Base-by-base conservation (phyloP, 1,140 invertebrate species). In the Euglossa dilemma region DNA sequence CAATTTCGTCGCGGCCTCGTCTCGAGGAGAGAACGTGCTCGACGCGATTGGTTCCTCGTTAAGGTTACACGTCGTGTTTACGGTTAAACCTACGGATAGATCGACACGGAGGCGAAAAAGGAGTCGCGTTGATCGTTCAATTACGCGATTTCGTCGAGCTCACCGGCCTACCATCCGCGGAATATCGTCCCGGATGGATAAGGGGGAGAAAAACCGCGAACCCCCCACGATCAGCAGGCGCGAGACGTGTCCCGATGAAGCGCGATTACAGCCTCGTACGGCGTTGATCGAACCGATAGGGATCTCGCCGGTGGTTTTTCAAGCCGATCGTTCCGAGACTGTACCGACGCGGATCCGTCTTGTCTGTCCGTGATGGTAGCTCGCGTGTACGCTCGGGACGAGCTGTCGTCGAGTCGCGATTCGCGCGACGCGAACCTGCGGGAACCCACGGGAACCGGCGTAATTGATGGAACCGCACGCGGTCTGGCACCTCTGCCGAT, bases 401-500 rank as follows among this genome's bases (percentile, higher is more conserved):
- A 73, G 79, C 70, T 61, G 79, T 75, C 73, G 70, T 83, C 85
- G 76, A 72, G 69, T n/a, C n/a, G n/a, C 75, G 71, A 59, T 72
- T 78, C 20, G 85, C 50, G 23, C 66, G 81, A 66, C 43, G 80
- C 72, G 63, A 81, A 84, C 54, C 69, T 56, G 54, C 54, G 43
- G 69, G 76, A 57, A 74, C 73, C 77, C 28, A 61, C 54, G 43
- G 69, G 76, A 57, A 74, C 73, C 77, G 45, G 36, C 56, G 71
- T 88, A 88, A 88, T 88, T 87, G 83, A 88, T 85, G 83, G 83
- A 57, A 72, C 56, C 64, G 82, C 79, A 63, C 28, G 54, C 36
- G 56, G 61, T n/a, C 59, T 57, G 83, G 43, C 85, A 85, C 83
- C 75, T 74, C 50, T 43, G 71, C n/a, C 47, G 59, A 81, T 73